Percentiles rank a stretch among this genome's conserved stretches.
These are phyloP conservation scores for Macaria liturata DNA, from an alignment of 2,888 invertebrate species.

Conservation along the genomic window DNA sequence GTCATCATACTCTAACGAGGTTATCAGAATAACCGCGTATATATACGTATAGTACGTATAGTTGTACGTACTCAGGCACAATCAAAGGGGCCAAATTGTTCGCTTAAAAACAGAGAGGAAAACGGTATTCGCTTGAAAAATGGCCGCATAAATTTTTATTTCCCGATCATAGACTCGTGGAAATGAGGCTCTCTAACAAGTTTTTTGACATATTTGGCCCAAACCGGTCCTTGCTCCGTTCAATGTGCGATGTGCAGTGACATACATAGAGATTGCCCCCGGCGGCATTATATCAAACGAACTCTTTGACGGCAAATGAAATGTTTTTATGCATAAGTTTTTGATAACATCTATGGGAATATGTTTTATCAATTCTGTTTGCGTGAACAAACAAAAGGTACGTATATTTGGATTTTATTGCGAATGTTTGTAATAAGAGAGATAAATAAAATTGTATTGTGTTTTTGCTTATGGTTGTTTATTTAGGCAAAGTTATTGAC, in stretches of 20 bases:
- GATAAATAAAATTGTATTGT: too few species aligned
- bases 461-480: too few species aligned
- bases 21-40: conserved; percentile 2
- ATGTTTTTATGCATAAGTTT: conserved; percentile 34
- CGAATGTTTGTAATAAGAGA: too few species aligned
- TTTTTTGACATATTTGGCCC: neutral
- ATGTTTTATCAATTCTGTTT: conserved; percentile 17
- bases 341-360: conserved; percentile 24
- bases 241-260: conserved; percentile 11
- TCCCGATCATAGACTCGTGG: neutral
- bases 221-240: conserved; percentile 1
- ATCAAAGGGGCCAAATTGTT: too few species aligned
- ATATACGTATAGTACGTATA: too few species aligned
- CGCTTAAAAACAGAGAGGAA: too few species aligned
- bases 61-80: too few species aligned
- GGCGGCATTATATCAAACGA: conserved; percentile 18
- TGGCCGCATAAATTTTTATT: neutral
- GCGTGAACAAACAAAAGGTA: conserved; percentile 5
- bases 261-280: conserved; percentile 14
- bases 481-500: too few species aligned
- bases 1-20: conserved; percentile 2
- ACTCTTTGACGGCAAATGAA: conserved; percentile 27
- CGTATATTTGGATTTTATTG: too few species aligned
- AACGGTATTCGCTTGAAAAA: too few species aligned
- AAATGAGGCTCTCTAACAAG: neutral